A percentile compares a stretch with the other conserved stretches of the same genome.
Evolutionary conservation across 1,140 invertebrate species (phyloP).

Genomic region (Drosophila ohnishii): DNA sequence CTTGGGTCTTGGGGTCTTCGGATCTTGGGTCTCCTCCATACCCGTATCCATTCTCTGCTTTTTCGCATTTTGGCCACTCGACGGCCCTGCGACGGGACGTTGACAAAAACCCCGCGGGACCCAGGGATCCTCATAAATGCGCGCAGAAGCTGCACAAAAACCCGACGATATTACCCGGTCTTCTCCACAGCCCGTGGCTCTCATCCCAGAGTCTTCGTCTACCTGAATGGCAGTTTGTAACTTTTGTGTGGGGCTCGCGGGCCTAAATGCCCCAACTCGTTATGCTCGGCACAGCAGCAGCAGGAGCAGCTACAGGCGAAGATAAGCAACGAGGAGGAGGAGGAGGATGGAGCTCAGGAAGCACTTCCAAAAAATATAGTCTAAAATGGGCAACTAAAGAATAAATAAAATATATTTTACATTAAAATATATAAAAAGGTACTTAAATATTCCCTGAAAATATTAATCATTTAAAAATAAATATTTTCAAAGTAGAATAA

Average conservation of each 20-base stretch:
- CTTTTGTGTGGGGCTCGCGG: conserved; percentile 63
- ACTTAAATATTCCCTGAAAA: neutral
- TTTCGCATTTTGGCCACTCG: conserved; percentile 14
- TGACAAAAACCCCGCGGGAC: conserved; percentile 65
- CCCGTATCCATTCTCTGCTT: neutral
- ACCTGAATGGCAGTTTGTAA: conserved; percentile 59
- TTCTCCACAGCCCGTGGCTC: neutral
- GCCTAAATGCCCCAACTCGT: conserved; percentile 71
- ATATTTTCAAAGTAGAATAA: neutral
- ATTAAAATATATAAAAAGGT: neutral
- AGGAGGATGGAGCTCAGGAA: neutral
- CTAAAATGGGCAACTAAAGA: neutral
- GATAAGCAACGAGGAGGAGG: conserved; percentile 46
- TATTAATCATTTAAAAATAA: neutral
- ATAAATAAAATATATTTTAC: too few species aligned
- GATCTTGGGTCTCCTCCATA: neutral
- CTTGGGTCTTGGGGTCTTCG: neutral
- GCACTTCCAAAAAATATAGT: conserved; percentile 13
- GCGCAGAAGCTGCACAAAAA: conserved; percentile 78
- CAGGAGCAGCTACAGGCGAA: conserved; percentile 20
- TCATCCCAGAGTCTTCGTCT: conserved; percentile 10
- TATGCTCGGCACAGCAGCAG: conserved; percentile 61
- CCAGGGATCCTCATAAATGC: conserved; percentile 52
- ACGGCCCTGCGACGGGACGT: conserved; percentile 51
- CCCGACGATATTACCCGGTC: conserved; percentile 41